Evolutionary conservation across 2,888 invertebrate genomes (phyloP).

Genomic region (Operophtera brumata): DNA sequence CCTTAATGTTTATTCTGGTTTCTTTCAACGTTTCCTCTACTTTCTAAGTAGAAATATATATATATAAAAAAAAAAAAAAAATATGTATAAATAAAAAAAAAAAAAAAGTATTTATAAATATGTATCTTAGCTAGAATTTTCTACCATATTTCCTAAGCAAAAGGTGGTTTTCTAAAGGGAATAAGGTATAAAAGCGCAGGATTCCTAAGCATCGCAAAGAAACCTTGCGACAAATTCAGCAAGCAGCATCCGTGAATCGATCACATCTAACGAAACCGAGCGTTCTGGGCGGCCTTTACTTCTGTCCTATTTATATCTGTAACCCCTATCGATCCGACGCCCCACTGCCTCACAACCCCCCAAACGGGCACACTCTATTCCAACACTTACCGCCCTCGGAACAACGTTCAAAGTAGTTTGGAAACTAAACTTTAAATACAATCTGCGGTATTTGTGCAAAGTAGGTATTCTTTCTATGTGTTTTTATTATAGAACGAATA

Average conservation of each 20-base stretch:
- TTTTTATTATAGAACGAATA: slow-evolving; percentile 30
- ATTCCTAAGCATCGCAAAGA: neutral
- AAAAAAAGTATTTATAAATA: no score
- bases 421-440: slow-evolving; percentile 51
- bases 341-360: slow-evolving; percentile 74
- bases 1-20: no score
- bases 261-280: slow-evolving; percentile 63
- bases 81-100: no score
- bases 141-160: no score
- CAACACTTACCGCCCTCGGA: slow-evolving; percentile 44
- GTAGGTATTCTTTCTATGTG: slow-evolving; percentile 34
- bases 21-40: no score
- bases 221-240: neutral
- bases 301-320: slow-evolving; percentile 76
- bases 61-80: no score
- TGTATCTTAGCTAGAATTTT: neutral
- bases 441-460: slow-evolving; percentile 50
- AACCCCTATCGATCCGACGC: slow-evolving; percentile 74
- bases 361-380: slow-evolving; percentile 47
- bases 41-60: no score
- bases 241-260: slow-evolving; percentile 55
- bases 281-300: slow-evolving; percentile 57
- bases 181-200: neutral
- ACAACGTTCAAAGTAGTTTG: slow-evolving; percentile 50
- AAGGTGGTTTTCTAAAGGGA: no score